Percentiles rank a stretch among this genome's conserved stretches.
These are phyloP conservation scores for Megalonaias nervosa DNA, from an alignment of 1,140 invertebrate species.

Conservation along the genomic window DNA sequence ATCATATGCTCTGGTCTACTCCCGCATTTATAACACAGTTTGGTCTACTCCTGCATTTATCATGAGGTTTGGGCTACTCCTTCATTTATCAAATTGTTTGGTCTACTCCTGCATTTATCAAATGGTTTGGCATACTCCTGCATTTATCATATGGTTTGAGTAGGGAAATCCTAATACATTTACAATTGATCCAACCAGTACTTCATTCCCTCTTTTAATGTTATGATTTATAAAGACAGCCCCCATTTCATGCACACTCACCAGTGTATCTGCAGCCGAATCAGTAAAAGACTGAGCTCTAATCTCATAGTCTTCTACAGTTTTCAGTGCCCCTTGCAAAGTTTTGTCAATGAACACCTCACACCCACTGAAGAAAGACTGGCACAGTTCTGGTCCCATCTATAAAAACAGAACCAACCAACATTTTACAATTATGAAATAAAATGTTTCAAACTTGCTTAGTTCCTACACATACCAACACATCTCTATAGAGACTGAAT, in stretches of 20 bases:
- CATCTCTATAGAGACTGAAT: neutral
- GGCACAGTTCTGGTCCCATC: constrained; percentile 52
- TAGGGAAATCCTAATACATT: too few relatives aligned
- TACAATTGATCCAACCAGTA: too few relatives aligned
- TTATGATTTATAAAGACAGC: neutral
- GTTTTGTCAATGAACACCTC: constrained; percentile 58
- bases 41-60: too few relatives aligned
- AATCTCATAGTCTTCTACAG: constrained; percentile 54
- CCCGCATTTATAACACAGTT: too few relatives aligned
- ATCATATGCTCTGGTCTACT: too few relatives aligned
- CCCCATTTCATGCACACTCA: neutral
- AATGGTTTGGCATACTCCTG: too few relatives aligned
- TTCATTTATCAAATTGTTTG: too few relatives aligned
- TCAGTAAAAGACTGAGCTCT: constrained; percentile 45
- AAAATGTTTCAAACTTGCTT: neutral
- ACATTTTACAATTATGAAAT: neutral
- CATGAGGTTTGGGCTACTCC: too few relatives aligned
- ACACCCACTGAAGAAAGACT: constrained; percentile 59
- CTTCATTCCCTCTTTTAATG: too few relatives aligned
- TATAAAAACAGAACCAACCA: constrained; percentile 36
- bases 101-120: too few relatives aligned
- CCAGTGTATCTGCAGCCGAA: constrained; percentile 26
- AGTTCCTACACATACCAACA: too few relatives aligned
- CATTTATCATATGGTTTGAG: too few relatives aligned
- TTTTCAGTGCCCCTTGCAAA: constrained; percentile 53